phyloP scores from a whole-genome alignment of 2,113 vertebrate genomes.

The Leptobrachium leishanense region DNA sequence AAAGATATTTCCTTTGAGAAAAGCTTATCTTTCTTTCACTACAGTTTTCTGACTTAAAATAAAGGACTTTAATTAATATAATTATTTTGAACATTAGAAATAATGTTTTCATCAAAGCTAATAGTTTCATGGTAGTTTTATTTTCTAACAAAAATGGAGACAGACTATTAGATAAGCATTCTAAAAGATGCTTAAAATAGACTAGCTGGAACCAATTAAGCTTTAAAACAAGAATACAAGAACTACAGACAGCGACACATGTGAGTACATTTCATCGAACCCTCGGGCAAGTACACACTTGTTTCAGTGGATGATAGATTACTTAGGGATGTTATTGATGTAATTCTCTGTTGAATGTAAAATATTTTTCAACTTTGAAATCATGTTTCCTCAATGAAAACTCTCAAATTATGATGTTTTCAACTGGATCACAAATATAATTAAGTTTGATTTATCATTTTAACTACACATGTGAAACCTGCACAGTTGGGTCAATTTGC shows the following conservation, averaged over 20 bases:
- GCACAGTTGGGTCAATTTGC: too few species aligned
- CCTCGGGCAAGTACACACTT: constrained; percentile 5
- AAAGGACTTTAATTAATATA: constrained; percentile 39
- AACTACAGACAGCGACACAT: constrained; percentile 4
- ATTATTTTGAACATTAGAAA: constrained; percentile 37
- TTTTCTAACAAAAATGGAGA: constrained; percentile 40
- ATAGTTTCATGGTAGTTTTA: constrained; percentile 19
- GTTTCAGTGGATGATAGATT: constrained; percentile 20
- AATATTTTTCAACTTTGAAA: too few species aligned
- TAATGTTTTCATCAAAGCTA: constrained; percentile 12
- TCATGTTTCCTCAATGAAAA: too few species aligned
- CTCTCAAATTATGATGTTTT: too few species aligned
- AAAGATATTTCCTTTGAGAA: too few species aligned
- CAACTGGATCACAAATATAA: too few species aligned
- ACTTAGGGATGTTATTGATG: background rate
- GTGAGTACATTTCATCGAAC: constrained; percentile 5
- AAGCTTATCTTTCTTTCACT: too few species aligned
- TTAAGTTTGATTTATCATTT: too few species aligned
- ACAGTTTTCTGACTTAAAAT: too few species aligned
- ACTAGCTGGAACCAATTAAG: constrained; percentile 35
- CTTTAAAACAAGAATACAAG: constrained; percentile 13
- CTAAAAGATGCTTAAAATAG: constrained; percentile 37
- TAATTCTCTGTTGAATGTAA: too few species aligned
- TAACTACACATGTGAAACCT: too few species aligned
- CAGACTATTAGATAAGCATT: constrained; percentile 43